Percentiles rank a stretch among this genome's conserved stretches.
Conservation (phyloP, 2,113 vertebrate genomes). For the Rattus rattus region DNA sequence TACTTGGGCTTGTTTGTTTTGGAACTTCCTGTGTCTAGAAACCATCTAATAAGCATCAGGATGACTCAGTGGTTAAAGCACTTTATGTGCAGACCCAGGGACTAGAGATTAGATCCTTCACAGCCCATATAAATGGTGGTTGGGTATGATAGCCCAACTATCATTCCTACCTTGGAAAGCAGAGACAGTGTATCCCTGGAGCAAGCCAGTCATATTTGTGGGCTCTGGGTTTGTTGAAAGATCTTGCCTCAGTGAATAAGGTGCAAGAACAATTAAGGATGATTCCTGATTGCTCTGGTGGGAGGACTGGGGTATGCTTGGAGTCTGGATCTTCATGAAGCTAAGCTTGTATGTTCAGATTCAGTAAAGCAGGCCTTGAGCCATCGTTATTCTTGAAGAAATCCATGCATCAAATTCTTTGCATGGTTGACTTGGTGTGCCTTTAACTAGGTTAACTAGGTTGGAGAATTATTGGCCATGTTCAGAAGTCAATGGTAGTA, state of each 20-base stretch:
- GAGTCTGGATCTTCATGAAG: neutral
- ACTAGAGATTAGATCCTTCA: neutral
- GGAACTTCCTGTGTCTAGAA: neutral
- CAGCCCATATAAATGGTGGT: neutral
- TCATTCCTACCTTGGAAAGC: neutral
- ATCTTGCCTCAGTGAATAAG: neutral
- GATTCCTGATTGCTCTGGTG: neutral
- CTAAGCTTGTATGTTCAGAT: neutral
- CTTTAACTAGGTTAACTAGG: constrained; percentile 3
- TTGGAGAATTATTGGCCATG: neutral
- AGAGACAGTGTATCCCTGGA: neutral
- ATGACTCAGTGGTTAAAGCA: neutral
- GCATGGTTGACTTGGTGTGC: neutral
- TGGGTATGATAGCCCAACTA: neutral
- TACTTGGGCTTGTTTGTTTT: neutral
- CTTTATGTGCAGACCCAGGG: neutral
- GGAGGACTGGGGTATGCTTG: neutral
- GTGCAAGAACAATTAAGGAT: neutral
- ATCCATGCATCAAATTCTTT: neutral
- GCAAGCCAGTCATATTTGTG: neutral
- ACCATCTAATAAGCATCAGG: neutral
- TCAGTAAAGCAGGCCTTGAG: neutral
- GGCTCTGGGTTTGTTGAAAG: neutral
- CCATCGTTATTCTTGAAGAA: neutral
- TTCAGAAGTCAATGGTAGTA: neutral